These are phyloP conservation scores for Monopis laevigella DNA, from an alignment of 2,888 invertebrate genomes.

Conservation along the genomic window DNA sequence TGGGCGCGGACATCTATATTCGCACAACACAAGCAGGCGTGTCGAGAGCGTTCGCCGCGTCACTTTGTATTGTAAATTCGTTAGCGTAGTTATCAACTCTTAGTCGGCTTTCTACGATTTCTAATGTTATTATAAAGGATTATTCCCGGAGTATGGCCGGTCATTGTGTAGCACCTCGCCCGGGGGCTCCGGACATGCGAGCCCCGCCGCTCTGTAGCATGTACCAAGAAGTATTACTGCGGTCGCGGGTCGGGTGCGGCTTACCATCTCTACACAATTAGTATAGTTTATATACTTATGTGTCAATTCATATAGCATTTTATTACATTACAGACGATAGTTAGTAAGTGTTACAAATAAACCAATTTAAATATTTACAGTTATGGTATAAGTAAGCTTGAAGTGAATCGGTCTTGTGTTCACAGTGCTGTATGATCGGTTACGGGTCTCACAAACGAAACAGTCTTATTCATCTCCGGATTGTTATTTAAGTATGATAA, in stretches of 20 bases:
- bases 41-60: slow-evolving; percentile 14
- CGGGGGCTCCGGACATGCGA: not conserved
- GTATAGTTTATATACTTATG: slow-evolving; percentile 70
- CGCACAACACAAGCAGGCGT: slow-evolving; percentile 12
- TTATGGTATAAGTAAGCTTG: slow-evolving; percentile 47
- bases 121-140: slow-evolving; percentile 36
- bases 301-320: slow-evolving; percentile 69
- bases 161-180: not conserved
- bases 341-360: slow-evolving; percentile 65
- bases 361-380: slow-evolving; percentile 36
- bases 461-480: not conserved
- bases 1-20: slow-evolving; percentile 1
- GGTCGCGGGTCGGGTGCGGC: not conserved
- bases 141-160: too few species aligned
- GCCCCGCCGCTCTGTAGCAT: slow-evolving; percentile 2
- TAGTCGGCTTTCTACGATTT: slow-evolving; percentile 65
- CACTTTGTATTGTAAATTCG: slow-evolving; percentile 28
- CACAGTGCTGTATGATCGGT: too few species aligned
- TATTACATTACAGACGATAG: slow-evolving; percentile 65
- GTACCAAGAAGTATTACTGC: too few species aligned
- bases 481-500: not conserved
- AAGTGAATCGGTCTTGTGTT: slow-evolving; percentile 21
- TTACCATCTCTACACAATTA: slow-evolving; percentile 46
- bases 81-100: slow-evolving; percentile 56
- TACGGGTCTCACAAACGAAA: too few species aligned